These are phyloP conservation scores for Hippasteria phrygiana DNA, from an alignment of 53 echinoderm and acorn worm species.

Conservation along the genomic window DNA sequence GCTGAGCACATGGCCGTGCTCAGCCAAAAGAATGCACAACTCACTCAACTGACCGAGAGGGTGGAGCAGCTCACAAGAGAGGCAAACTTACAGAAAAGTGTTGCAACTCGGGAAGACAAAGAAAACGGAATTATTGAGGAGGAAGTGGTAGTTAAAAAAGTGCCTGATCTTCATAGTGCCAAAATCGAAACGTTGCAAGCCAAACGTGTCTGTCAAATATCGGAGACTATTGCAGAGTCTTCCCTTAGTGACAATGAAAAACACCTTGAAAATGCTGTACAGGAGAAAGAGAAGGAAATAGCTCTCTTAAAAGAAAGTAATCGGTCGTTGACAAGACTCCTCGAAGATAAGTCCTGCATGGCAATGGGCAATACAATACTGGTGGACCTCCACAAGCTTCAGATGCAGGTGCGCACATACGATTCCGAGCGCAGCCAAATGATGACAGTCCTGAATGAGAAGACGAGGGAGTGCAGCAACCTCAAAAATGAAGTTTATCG, in stretches of 20 bases:
- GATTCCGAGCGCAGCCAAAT: conserved; percentile 95
- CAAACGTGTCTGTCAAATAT: conserved; percentile 42
- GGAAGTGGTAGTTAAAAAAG: conserved; percentile 7
- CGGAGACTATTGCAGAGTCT: conserved; percentile 60
- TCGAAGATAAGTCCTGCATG: conserved; percentile 80
- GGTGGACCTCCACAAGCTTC: conserved; percentile 88
- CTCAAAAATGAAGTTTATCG: conserved; percentile 95
- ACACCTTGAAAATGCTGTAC: conserved; percentile 87
- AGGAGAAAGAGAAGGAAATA: conserved; percentile 88
- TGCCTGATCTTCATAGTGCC: conserved; percentile 32
- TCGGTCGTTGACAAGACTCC: conserved; percentile 68
- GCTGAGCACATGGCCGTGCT: conserved; percentile 49
- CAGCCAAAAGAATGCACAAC: conserved; percentile 67
- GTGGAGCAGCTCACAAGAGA: conserved; percentile 56
- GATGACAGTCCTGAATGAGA: conserved; percentile 96
- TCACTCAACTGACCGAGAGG: conserved; percentile 62
- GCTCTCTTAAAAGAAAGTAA: conserved; percentile 76
- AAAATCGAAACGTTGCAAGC: conserved; percentile 57
- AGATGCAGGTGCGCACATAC: conserved; percentile 90
- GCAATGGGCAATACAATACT: conserved; percentile 81
- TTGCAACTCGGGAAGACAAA: conserved; percentile 45
- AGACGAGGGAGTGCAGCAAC: conserved; percentile 96
- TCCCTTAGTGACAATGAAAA: conserved; percentile 94
- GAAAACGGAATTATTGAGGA: conserved; percentile 52
- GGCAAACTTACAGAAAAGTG: conserved; percentile 51